phyloP scores from a whole-genome alignment of 2,888 invertebrate genomes.

The Meganola albula region DNA sequence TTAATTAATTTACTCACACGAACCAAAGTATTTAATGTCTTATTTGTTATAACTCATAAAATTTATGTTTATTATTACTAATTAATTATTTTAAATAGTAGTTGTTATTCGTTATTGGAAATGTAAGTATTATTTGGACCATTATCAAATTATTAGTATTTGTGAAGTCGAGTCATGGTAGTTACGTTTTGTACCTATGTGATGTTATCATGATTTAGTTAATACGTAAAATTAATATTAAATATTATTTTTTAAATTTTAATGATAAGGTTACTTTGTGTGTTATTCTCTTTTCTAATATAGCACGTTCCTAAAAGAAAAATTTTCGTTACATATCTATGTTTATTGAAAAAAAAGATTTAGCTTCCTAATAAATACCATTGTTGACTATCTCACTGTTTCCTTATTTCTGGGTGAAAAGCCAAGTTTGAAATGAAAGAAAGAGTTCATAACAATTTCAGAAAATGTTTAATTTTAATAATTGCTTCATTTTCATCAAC shows the following conservation, averaged over 20 bases:
- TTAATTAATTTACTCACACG: conserved; percentile 39
- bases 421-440: conserved; percentile 18
- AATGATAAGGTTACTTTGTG: conserved; percentile 25
- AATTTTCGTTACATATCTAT: conserved; percentile 57
- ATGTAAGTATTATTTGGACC: conserved; percentile 57
- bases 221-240: conserved; percentile 30
- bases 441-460: conserved; percentile 55
- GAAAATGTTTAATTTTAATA: conserved; percentile 76
- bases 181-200: conserved; percentile 29
- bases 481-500: conserved; percentile 74
- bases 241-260: conserved; percentile 21
- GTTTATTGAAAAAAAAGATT: conserved; percentile 49
- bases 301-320: conserved; percentile 50
- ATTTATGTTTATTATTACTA: conserved; percentile 38
- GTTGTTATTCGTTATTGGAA: conserved; percentile 38
- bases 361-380: conserved; percentile 73
- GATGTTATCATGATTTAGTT: conserved; percentile 28
- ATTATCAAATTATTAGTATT: conserved; percentile 41
- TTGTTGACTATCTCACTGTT: conserved; percentile 57
- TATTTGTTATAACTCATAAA: conserved; percentile 47
- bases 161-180: conserved; percentile 17
- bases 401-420: conserved; percentile 17
- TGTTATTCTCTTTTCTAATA: conserved; percentile 32
- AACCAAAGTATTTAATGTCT: conserved; percentile 63
- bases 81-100: conserved; percentile 43